phyloP scores from a whole-genome alignment of 2,113 vertebrate genomes.

The Chascanopsetta lugubris region DNA sequence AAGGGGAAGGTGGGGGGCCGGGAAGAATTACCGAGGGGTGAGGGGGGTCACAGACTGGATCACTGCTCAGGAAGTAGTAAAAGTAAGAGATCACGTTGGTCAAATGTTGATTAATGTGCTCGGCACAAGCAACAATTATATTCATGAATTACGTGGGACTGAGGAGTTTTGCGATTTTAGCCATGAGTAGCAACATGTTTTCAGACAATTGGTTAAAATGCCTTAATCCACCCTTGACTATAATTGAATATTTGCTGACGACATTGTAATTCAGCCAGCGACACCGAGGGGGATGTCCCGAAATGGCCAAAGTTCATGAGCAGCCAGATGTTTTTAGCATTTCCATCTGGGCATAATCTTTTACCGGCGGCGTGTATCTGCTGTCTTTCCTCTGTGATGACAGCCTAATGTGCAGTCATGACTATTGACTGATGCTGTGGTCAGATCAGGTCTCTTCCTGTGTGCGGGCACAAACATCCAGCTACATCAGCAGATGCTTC shows the following conservation, averaged over 20 bases:
- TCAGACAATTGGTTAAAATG: neutral
- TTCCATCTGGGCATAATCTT: constrained; percentile 39
- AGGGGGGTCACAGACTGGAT: constrained; percentile 46
- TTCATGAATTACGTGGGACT: too few species aligned
- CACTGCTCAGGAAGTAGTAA: constrained; percentile 45
- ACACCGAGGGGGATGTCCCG: neutral
- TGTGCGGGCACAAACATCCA: constrained; percentile 5
- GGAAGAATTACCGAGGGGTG: constrained; percentile 26
- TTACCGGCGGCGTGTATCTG: constrained; percentile 23
- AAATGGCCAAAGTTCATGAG: constrained; percentile 20
- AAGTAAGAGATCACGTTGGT: constrained; percentile 2
- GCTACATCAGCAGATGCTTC: constrained; percentile 19
- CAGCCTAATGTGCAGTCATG: constrained; percentile 21
- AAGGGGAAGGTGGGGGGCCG: constrained; percentile 34
- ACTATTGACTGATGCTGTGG: constrained; percentile 35
- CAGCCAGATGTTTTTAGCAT: constrained; percentile 34
- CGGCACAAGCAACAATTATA: too few species aligned
- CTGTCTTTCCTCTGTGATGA: constrained; percentile 25
- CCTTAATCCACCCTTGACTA: neutral
- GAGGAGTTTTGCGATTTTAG: too few species aligned
- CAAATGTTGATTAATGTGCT: constrained; percentile 6
- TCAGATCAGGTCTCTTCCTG: constrained; percentile 19
- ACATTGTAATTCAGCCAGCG: neutral
- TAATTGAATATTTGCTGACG: neutral
- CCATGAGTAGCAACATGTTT: neutral